Evolutionary conservation across 2,888 invertebrate genomes (phyloP), one percentile per base, ranked within the genome.

Genomic region (Diploptera punctata): DNA sequence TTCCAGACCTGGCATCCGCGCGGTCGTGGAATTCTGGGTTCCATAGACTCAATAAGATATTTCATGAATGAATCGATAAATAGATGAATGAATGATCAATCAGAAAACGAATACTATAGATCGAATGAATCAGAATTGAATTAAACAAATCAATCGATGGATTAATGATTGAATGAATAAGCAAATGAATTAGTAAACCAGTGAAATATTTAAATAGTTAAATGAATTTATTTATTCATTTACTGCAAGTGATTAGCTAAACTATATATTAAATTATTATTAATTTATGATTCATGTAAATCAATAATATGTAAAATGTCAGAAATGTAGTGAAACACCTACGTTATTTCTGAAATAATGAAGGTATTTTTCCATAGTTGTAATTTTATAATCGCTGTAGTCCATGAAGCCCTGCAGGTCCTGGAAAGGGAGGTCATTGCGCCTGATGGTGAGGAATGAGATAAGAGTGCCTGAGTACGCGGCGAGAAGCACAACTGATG

Each of bases 381-480:
- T 77, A 18, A 81, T 52, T 33, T 73, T 70, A 70, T 81, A 81
- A 0, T 78, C 76, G 4, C 78, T 78, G 5, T 80, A 77, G 0
- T 72, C 21, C 5, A 76, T 76, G 43, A 80, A 80, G 21, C 76
- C 80, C n/a, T 80, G 77, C n/a, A 79, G 3, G 10, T 76, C 78
- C 13, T 76, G 68, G 60, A 81, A 81, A 1, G 80, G 80, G 38
- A 80, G 68, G 29, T 49, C 74, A 3, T 72, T 60, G 5, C 74
- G 69, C 5, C 71, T 67, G 5, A 78, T 69, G 0, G 79, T 77
- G 26, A 79, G 65, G 24, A 75, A 80, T 21, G 78, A 79, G 29
- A 78, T 79, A 61, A 81, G 75, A 24, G 79, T 77, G 2, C 78
- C 81, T 5, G 80, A 79, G 65, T 80, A 81, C 21, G 79, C 76